Evolutionary conservation across 2,888 invertebrate species (phyloP), one percentile per base, ranked within the genome.

Genomic region (Cheilosia soror): DNA sequence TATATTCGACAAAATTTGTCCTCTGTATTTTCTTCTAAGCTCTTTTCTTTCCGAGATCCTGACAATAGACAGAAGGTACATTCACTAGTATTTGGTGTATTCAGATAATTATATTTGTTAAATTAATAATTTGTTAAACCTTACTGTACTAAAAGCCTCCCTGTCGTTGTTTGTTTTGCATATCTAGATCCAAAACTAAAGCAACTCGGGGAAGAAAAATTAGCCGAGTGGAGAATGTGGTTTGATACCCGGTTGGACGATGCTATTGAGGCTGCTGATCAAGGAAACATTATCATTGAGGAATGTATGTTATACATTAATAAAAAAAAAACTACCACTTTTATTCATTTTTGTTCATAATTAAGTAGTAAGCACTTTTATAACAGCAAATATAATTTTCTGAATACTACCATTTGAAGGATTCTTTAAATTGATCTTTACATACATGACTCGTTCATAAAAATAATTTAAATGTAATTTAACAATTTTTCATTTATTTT

Each of bases 241-340:
- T 95, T 97, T 91, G 94, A 96, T 90, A 95, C 95, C 91, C 93
- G 97, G 86, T 94, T 97, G 90, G 97, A 97, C 89, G 96, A 97
- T 92, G 97, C 97, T 1, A 96, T 97, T 80, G 96, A 95, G 66
- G 97, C 97, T 6, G 96, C 97, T 11, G 95, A 95, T 88, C 91
- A 91, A 90, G 92, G 92, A 90, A 90, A 89, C 87, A 89, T 90
- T 88, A 90, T 92, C 88, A 90, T 90, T 88, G 92, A 81, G 51
- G 85, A 92, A 90, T 90, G 93, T 93, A 92, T 88, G 92, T 91
- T 89, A 58, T 79, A 77, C 79, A 87, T 72, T 57, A 37, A 37
- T 66, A 58, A 51, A 58, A 75, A 27, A 9, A 60, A 72, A 51
- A 51, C 44, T 44, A 60, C 15, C 7, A 53, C 57, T 62, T 73